Percentiles rank a stretch among this genome's conserved stretches.
Evolutionary conservation across 2,797 vertebrate genomes (phyloP).

Genomic region (Onychomys arenicola): DNA sequence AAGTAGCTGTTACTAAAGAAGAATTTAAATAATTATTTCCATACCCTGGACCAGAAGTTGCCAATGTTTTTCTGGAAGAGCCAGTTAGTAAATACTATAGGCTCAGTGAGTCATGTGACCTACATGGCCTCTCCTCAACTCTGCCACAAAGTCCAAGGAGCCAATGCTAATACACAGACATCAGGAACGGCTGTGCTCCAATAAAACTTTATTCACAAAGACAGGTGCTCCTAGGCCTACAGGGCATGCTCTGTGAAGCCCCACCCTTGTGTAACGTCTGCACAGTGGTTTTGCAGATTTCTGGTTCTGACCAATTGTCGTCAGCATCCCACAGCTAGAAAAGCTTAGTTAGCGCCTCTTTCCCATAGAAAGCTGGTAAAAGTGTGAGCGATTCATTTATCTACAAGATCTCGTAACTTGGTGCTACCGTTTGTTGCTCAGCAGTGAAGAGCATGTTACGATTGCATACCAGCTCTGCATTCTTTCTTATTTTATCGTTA

Average conservation of each 20-base stretch:
- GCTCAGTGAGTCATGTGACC: neutral
- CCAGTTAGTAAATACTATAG: neutral
- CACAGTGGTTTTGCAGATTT: slow-evolving; percentile 78
- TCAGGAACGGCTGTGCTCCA: neutral
- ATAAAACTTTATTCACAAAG: slow-evolving; percentile 48
- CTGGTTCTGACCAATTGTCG: neutral
- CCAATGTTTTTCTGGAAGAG: slow-evolving; percentile 52
- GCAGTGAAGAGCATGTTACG: neutral
- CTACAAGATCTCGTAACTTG: neutral
- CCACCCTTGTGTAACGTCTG: slow-evolving; percentile 77
- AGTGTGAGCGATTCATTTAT: slow-evolving; percentile 52
- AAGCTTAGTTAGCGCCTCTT: slow-evolving; percentile 76
- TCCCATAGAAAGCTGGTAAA: slow-evolving; percentile 15
- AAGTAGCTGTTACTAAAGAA: slow-evolving; percentile 77
- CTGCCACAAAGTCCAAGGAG: neutral
- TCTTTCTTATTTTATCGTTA: neutral
- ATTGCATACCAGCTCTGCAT: neutral
- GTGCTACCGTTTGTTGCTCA: neutral
- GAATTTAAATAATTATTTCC: slow-evolving; percentile 85
- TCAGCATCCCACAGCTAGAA: slow-evolving; percentile 53
- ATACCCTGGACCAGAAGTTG: slow-evolving; percentile 75
- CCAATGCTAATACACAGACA: neutral
- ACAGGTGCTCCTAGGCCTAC: neutral
- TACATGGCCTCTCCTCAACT: neutral
- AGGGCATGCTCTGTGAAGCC: neutral